Percentiles rank a stretch among this genome's conserved stretches.
Conservation (phyloP, 2,888 invertebrate genomes). For the Chrysomela aeneicollis region DNA sequence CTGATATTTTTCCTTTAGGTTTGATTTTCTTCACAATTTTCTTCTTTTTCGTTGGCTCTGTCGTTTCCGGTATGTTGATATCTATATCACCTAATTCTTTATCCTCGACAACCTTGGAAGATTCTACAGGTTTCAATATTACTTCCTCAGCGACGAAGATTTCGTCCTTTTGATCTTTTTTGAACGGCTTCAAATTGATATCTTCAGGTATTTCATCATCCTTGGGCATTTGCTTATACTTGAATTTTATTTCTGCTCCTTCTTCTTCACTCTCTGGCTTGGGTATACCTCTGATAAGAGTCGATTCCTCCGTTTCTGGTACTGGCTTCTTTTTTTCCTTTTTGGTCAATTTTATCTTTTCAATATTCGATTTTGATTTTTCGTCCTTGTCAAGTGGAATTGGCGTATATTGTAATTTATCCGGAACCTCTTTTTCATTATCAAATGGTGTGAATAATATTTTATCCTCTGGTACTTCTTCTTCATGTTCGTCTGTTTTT, state of each 20-base stretch:
- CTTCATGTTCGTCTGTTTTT: conserved; percentile 43
- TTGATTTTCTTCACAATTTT: conserved; percentile 46
- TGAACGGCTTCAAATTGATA: conserved; percentile 58
- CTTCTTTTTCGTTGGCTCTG: conserved; percentile 47
- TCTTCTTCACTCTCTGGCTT: conserved; percentile 55
- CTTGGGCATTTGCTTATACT: conserved; percentile 55
- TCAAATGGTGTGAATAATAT: conserved; percentile 58
- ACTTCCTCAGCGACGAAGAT: conserved; percentile 32
- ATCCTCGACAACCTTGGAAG: conserved; percentile 38
- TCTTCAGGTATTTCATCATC: conserved; percentile 53
- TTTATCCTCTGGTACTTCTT: conserved; percentile 50
- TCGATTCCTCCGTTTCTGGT: conserved; percentile 46
- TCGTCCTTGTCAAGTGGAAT: conserved; percentile 53
- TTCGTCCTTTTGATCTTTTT: conserved; percentile 51
- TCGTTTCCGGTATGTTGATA: conserved; percentile 54
- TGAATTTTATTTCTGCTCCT: conserved; percentile 59
- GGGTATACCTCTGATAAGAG: conserved; percentile 50
- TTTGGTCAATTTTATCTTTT: conserved; percentile 47
- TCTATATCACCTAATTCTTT: conserved; percentile 46
- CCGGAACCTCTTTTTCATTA: conserved; percentile 55
- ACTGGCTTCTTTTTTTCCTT: conserved; percentile 58
- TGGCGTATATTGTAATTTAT: conserved; percentile 54
- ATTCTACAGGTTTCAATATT: conserved; percentile 45
- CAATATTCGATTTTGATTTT: conserved; percentile 51
- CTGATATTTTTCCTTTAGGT: conserved; percentile 38